phyloP scores from a whole-genome alignment of 2,797 vertebrate species.

The Catharus ustulatus region DNA sequence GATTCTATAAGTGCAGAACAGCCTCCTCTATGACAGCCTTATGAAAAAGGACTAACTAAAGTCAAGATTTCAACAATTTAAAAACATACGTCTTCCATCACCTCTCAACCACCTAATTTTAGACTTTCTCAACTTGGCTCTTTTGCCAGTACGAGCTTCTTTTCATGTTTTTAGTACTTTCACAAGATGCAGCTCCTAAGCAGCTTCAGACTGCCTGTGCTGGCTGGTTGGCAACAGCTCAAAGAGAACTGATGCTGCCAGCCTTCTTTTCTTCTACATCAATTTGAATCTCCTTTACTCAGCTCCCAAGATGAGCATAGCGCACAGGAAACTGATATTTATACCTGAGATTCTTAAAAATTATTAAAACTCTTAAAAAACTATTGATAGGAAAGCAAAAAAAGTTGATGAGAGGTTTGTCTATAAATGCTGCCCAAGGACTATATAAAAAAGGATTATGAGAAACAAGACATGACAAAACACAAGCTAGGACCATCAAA shows the following conservation, averaged over 20 bases:
- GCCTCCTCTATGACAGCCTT: rapidly evolving
- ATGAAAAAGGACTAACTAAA: neutral
- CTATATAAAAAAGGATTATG: neutral
- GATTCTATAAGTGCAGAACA: neutral
- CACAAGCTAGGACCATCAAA: neutral
- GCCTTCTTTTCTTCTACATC: neutral
- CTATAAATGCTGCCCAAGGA: neutral
- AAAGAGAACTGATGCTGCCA: neutral
- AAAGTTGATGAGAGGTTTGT: neutral
- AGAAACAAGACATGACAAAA: neutral
- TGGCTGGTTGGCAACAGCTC: neutral
- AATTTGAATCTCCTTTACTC: neutral
- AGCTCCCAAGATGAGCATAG: neutral
- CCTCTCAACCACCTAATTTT: neutral
- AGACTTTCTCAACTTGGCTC: neutral
- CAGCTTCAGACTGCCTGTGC: neutral
- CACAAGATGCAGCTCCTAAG: neutral
- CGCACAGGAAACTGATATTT: neutral
- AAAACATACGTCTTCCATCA: neutral
- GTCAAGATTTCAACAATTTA: neutral
- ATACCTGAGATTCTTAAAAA: neutral
- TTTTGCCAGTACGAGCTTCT: neutral
- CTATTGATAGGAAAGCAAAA: neutral
- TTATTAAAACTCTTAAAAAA: neutral
- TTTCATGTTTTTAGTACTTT: neutral